Percentiles rank a stretch among this genome's conserved stretches.
Conservation (phyloP, 2,113 vertebrate genomes). For the Rostratula benghalensis region DNA sequence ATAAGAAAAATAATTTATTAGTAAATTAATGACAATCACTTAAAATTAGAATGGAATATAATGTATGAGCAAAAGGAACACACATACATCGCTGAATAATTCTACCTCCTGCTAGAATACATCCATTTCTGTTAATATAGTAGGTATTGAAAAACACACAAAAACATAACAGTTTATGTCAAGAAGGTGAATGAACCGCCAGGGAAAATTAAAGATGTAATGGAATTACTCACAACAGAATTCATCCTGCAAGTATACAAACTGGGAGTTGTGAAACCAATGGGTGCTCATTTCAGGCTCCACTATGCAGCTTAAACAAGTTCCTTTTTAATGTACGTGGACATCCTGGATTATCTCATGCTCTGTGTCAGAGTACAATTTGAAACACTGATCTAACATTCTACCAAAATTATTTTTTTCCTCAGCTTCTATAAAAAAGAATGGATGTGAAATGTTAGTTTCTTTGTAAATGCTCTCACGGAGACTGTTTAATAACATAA, state of each 20-base stretch:
- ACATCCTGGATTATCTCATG: not conserved
- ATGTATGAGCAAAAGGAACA: not conserved
- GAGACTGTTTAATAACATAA: not conserved
- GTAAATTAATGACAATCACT: conserved; percentile 9
- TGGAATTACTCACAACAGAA: not conserved
- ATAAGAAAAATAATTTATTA: conserved; percentile 2
- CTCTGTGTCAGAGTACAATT: not conserved
- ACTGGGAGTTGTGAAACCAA: not conserved
- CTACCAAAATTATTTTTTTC: not conserved
- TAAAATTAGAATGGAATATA: not conserved
- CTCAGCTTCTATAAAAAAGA: not conserved
- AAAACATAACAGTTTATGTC: conserved; percentile 6
- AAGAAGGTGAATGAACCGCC: not conserved
- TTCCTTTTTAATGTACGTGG: not conserved
- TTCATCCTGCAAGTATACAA: not conserved
- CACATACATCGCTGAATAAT: not conserved
- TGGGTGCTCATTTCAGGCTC: not conserved
- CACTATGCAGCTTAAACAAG: not conserved
- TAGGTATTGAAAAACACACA: not conserved
- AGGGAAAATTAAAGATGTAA: conserved; percentile 12
- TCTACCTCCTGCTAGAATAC: not conserved
- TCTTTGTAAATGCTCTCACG: not conserved
- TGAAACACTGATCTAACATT: not conserved
- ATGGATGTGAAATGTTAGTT: not conserved
- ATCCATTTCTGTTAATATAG: not conserved